Conservation (phyloP, 2,888 invertebrate genomes). For the Lasioglossum leucozonium region DNA sequence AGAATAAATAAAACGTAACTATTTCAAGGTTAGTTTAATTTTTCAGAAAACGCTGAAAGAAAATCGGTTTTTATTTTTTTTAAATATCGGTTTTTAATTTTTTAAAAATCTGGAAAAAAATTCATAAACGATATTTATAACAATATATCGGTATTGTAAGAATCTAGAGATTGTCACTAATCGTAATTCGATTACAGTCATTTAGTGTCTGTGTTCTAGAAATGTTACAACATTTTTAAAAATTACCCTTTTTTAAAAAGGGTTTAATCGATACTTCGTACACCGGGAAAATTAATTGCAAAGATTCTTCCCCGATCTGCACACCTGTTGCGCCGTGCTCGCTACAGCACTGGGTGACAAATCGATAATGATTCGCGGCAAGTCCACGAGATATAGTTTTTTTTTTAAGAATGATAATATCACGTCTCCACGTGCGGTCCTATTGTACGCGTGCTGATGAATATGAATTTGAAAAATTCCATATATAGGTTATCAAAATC, state of each 20-base stretch:
- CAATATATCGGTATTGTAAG: no score
- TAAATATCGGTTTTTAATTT: no score
- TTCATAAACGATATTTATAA: no score
- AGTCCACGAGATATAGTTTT: neutral
- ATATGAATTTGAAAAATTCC: neutral
- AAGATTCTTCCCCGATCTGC: neutral
- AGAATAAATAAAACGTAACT: no score
- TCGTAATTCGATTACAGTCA: neutral
- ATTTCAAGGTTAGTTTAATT: no score
- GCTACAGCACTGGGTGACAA: neutral
- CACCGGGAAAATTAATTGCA: neutral
- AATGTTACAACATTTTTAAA: neutral
- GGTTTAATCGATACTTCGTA: neutral
- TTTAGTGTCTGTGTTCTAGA: neutral
- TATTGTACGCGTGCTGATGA: neutral
- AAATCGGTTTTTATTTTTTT: no score
- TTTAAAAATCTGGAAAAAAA: no score
- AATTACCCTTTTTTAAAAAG: no score
- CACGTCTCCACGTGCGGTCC: rapidly evolving
- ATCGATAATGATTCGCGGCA: neutral
- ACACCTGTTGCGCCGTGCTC: neutral
- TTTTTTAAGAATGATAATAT: neutral
- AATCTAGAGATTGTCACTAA: no score
- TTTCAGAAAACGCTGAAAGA: no score
- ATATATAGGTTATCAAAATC: neutral